Evolutionary conservation across 2,888 invertebrate genomes (phyloP).

Genomic region (Volucella inflata): DNA sequence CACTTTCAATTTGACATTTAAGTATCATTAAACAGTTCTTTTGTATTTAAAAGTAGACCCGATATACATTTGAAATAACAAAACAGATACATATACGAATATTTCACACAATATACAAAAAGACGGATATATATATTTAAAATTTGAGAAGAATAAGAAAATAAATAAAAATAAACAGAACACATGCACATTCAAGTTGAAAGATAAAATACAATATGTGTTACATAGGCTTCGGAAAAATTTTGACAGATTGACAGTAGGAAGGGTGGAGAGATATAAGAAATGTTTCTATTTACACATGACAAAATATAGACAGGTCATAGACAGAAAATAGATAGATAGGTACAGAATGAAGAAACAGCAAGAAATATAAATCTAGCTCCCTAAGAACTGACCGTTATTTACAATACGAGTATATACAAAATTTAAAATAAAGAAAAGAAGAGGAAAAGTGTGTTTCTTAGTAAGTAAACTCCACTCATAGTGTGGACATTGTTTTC

Average conservation of each 20-base stretch:
- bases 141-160: slow-evolving; percentile 1
- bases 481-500: slow-evolving; percentile 62
- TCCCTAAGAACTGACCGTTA: slow-evolving; percentile 41
- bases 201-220: slow-evolving; percentile 68
- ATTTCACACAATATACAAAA: not conserved
- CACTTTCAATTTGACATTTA: too few species aligned
- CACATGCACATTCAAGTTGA: slow-evolving; percentile 72
- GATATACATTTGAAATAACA: too few species aligned
- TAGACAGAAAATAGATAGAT: slow-evolving; percentile 3
- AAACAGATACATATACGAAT: not conserved
- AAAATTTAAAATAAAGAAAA: slow-evolving; percentile 25
- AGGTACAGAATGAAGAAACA: slow-evolving; percentile 15
- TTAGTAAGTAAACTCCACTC: slow-evolving; percentile 50
- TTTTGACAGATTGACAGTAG: slow-evolving; percentile 36
- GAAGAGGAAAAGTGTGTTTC: slow-evolving; percentile 25
- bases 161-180: slow-evolving; percentile 44
- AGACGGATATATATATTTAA: slow-evolving; percentile 13
- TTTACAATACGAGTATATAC: slow-evolving; percentile 62
- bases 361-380: slow-evolving; percentile 33
- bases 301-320: slow-evolving; percentile 13
- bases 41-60: not conserved
- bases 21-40: not conserved
- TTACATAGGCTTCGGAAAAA: slow-evolving; percentile 38
- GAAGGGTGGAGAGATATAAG: slow-evolving; percentile 8
- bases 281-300: slow-evolving; percentile 67